phyloP scores from a whole-genome alignment of 2,113 vertebrate genomes.

The Puffinus mauretanicus region DNA sequence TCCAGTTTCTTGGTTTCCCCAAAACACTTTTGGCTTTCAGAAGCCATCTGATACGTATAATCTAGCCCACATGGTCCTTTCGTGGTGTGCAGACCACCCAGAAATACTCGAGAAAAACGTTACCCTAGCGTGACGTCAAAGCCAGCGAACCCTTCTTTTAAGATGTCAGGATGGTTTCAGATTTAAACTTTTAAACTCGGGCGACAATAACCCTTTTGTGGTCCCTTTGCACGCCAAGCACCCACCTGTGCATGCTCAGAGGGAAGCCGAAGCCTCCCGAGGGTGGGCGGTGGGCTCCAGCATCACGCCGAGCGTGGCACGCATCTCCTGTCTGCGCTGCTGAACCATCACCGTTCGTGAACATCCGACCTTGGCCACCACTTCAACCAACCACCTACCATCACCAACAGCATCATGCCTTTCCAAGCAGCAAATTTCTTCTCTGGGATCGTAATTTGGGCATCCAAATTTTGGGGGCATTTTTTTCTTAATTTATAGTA shows the following conservation, averaged over 20 bases:
- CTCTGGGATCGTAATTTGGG: not conserved
- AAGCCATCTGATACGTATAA: constrained; percentile 57
- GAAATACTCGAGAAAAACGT: not conserved
- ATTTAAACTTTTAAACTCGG: not conserved
- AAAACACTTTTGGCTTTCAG: constrained; percentile 31
- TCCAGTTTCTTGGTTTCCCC: constrained; percentile 38
- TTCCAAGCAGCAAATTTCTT: not conserved
- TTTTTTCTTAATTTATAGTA: not conserved
- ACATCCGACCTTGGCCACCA: too few relatives aligned
- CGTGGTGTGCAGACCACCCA: constrained; percentile 57
- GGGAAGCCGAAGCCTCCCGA: not conserved
- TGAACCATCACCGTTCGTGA: not conserved
- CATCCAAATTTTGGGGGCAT: not conserved
- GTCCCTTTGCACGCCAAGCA: not conserved
- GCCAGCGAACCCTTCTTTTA: not conserved
- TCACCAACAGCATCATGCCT: not conserved
- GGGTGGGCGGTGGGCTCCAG: not conserved
- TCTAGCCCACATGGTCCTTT: constrained; percentile 57
- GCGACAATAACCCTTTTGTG: not conserved
- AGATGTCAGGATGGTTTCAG: not conserved
- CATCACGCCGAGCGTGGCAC: accelerated
- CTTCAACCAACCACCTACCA: too few relatives aligned
- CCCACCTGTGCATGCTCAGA: not conserved
- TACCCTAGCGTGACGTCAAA: not conserved
- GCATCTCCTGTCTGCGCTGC: accelerated